A percentile compares a stretch with the other conserved stretches of the same genome.
Evolutionary conservation across 2,888 invertebrate species (phyloP).

Genomic region (Cheilosia soror): DNA sequence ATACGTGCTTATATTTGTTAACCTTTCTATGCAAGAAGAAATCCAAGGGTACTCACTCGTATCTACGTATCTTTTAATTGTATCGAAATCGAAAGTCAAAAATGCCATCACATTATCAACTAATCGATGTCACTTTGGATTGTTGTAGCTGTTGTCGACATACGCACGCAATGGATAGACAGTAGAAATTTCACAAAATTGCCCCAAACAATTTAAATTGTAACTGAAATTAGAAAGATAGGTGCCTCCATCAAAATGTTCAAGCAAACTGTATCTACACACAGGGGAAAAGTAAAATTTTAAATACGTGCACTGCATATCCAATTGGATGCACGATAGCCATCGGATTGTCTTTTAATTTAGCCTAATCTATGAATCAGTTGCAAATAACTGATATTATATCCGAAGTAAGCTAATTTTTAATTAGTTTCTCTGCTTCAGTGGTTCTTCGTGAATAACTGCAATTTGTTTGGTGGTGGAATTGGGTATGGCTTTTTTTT

Average conservation of each 20-base stretch:
- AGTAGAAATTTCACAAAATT: constrained; percentile 44
- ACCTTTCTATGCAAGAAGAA: constrained; percentile 6
- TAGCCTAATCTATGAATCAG: constrained; percentile 14
- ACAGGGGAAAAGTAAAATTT: constrained; percentile 52
- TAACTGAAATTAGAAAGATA: constrained; percentile 32
- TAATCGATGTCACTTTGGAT: constrained; percentile 36
- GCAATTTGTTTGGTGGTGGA: constrained; percentile 49
- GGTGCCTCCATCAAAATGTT: constrained; percentile 36
- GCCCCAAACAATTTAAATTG: constrained; percentile 43
- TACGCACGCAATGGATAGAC: neutral
- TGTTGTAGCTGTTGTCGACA: constrained; percentile 6
- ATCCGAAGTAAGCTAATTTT: constrained; percentile 21
- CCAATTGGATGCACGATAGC: constrained; percentile 4
- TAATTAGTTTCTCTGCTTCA: constrained; percentile 47
- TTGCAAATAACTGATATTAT: constrained; percentile 29
- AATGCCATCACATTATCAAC: constrained; percentile 47
- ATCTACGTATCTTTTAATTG: constrained; percentile 18
- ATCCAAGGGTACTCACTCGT: neutral
- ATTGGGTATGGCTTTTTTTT: constrained; percentile 23
- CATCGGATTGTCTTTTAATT: constrained; percentile 8
- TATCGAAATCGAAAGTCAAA: constrained; percentile 64
- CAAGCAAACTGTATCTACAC: neutral
- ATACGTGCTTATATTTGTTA: constrained; percentile 51
- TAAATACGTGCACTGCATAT: constrained; percentile 48
- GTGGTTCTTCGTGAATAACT: constrained; percentile 20